Percentiles rank a stretch among this genome's conserved stretches.
phyloP scores from a whole-genome alignment of 2,888 invertebrate genomes.

The Amblyjoppa proteus region DNA sequence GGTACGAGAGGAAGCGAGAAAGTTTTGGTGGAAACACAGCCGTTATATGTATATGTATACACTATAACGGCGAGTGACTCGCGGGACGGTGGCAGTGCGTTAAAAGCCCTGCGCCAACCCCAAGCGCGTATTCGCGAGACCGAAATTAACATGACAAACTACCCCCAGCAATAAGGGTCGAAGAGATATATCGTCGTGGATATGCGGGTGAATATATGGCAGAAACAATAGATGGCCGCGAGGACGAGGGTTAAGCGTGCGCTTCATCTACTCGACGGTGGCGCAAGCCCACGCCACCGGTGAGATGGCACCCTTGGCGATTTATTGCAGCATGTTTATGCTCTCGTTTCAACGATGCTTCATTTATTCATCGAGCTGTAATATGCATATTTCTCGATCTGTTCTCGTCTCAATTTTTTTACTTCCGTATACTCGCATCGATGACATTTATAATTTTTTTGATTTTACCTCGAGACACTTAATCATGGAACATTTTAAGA shows the following conservation, averaged over 20 bases:
- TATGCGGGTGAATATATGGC: slow-evolving; percentile 82
- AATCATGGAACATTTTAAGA: slow-evolving; percentile 47
- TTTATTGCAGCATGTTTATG: slow-evolving; percentile 55
- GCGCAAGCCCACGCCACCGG: slow-evolving; percentile 41
- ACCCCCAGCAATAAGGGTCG: slow-evolving; percentile 85
- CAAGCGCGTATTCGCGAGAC: slow-evolving; percentile 80
- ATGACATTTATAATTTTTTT: not conserved
- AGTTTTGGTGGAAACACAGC: slow-evolving; percentile 36
- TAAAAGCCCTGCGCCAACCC: slow-evolving; percentile 82
- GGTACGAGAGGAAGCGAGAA: slow-evolving; percentile 27
- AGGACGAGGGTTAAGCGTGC: slow-evolving; percentile 70
- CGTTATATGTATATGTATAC: slow-evolving; percentile 1
- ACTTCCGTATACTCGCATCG: not conserved
- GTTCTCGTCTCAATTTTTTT: not conserved
- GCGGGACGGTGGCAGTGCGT: slow-evolving; percentile 84
- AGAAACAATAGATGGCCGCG: slow-evolving; percentile 83
- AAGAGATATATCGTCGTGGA: slow-evolving; percentile 83
- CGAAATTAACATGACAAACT: slow-evolving; percentile 85
- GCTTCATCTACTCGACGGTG: slow-evolving; percentile 63
- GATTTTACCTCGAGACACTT: slow-evolving; percentile 15
- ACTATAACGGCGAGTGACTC: slow-evolving; percentile 54
- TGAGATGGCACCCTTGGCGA: slow-evolving; percentile 45
- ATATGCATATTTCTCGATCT: not conserved
- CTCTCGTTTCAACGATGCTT: slow-evolving; percentile 19
- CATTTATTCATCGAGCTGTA: slow-evolving; percentile 20